phyloP scores from a whole-genome alignment of 1,140 invertebrate genomes.

The Rhopalosiphum padi region DNA sequence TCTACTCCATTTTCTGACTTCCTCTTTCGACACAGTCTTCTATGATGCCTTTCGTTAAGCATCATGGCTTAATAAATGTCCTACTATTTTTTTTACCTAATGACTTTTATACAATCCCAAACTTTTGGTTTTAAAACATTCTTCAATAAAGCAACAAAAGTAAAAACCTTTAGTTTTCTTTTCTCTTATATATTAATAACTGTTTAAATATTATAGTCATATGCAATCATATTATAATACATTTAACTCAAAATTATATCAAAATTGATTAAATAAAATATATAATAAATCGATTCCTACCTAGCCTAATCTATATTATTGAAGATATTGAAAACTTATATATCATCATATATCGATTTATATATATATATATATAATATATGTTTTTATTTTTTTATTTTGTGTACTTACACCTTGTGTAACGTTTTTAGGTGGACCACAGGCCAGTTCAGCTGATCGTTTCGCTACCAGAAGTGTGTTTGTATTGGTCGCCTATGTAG shows the following conservation, averaged over 20 bases:
- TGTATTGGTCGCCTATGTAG: neutral
- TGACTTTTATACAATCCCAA: neutral
- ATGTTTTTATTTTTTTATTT: too few species aligned
- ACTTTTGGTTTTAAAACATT: neutral
- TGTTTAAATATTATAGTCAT: rapidly evolving
- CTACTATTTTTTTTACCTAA: too few species aligned
- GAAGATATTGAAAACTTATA: too few species aligned
- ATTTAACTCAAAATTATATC: neutral
- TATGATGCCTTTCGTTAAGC: too few species aligned
- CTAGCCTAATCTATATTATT: neutral
- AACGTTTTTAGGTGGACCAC: constrained; percentile 34
- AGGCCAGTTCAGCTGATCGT: constrained; percentile 26
- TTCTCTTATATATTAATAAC: neutral
- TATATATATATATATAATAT: neutral
- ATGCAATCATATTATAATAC: neutral
- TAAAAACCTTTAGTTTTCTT: neutral
- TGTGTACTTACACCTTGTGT: neutral
- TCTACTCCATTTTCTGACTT: too few species aligned
- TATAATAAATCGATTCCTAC: neutral
- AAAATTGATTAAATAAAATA: too few species aligned
- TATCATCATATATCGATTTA: neutral
- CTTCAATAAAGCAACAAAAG: neutral
- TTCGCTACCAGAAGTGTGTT: neutral
- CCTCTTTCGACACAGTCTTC: too few species aligned
- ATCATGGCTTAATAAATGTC: too few species aligned